phyloP scores from a whole-genome alignment of 92 coral and sea anemone species.

The Chrysogorgia sp. region DNA sequence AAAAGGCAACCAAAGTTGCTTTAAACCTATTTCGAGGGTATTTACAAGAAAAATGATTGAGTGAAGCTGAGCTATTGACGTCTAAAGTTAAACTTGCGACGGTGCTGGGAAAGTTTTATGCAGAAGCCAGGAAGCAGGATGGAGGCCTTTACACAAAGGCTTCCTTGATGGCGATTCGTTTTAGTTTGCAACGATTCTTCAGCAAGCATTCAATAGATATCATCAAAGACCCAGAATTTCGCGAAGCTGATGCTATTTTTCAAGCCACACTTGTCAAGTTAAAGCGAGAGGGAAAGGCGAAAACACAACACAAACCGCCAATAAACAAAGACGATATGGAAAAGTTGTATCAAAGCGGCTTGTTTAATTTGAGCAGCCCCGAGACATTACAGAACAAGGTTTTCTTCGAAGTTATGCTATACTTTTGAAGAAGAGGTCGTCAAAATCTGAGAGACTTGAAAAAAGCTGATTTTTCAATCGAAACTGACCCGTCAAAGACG shows the following conservation, averaged over 20 bases:
- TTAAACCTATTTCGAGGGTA: slow-evolving; percentile 32
- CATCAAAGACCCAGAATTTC: slow-evolving; percentile 53
- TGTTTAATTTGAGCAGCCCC: slow-evolving; percentile 45
- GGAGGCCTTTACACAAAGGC: slow-evolving; percentile 52
- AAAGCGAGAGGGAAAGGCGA: slow-evolving; percentile 54
- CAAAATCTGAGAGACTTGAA: slow-evolving; percentile 55
- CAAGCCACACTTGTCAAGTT: slow-evolving; percentile 51
- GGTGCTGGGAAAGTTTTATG: slow-evolving; percentile 48
- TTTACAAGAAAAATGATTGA: slow-evolving; percentile 38
- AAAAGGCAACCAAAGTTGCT: slow-evolving; percentile 55
- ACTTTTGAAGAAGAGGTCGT: slow-evolving; percentile 63
- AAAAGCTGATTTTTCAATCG: slow-evolving; percentile 44
- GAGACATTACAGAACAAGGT: slow-evolving; percentile 66
- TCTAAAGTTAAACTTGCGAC: slow-evolving; percentile 27
- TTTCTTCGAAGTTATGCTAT: slow-evolving; percentile 65
- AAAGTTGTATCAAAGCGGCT: slow-evolving; percentile 54
- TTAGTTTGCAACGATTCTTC: slow-evolving; percentile 44
- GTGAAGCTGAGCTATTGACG: background rate
- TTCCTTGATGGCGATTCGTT: slow-evolving; percentile 42
- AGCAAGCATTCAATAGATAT: slow-evolving; percentile 22
- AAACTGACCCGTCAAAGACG: slow-evolving; percentile 9
- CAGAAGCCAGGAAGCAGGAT: slow-evolving; percentile 55
- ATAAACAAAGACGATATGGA: slow-evolving; percentile 54
- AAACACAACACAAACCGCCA: slow-evolving; percentile 54
- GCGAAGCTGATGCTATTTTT: slow-evolving; percentile 55